Evolutionary conservation across 1,140 invertebrate genomes (phyloP).

Genomic region (Brachionus calyciflorus): DNA sequence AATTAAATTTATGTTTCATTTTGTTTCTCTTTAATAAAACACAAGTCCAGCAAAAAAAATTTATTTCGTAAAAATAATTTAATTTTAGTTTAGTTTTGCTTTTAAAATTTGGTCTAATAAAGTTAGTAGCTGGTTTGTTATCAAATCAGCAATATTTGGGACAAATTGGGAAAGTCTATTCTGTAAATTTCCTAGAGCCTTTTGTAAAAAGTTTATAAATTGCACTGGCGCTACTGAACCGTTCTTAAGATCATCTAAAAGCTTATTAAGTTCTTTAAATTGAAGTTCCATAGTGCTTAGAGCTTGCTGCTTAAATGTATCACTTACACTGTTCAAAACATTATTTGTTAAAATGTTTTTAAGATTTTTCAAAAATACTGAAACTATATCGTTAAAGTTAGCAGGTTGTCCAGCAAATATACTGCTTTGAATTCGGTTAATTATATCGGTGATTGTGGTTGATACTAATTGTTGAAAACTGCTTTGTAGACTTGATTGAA

Average conservation of each 20-base stretch:
- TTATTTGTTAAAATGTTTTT: not conserved
- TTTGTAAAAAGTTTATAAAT: conserved; percentile 10
- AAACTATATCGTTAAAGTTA: not conserved
- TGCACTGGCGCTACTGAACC: conserved; percentile 1
- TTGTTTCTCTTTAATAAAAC: no score
- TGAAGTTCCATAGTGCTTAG: not conserved
- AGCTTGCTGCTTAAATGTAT: not conserved
- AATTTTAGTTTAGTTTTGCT: no score
- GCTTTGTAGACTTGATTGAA: not conserved
- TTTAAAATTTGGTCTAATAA: not conserved
- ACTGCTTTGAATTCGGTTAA: conserved; percentile 5
- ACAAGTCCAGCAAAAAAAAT: no score
- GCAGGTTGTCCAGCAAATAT: conserved; percentile 10
- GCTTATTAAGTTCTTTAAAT: not conserved
- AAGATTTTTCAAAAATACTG: not conserved
- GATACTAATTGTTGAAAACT: conserved; percentile 1
- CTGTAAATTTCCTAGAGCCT: not conserved
- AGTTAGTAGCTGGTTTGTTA: not conserved
- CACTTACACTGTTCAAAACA: not conserved
- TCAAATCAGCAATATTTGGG: conserved; percentile 20
- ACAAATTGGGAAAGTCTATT: not conserved
- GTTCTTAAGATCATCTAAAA: not conserved
- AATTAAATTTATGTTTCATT: no score
- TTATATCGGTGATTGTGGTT: conserved; percentile 8
- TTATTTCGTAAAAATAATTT: no score